These are phyloP conservation scores for Polyommatus icarus DNA, from an alignment of 2,888 invertebrate genomes.

Conservation along the genomic window DNA sequence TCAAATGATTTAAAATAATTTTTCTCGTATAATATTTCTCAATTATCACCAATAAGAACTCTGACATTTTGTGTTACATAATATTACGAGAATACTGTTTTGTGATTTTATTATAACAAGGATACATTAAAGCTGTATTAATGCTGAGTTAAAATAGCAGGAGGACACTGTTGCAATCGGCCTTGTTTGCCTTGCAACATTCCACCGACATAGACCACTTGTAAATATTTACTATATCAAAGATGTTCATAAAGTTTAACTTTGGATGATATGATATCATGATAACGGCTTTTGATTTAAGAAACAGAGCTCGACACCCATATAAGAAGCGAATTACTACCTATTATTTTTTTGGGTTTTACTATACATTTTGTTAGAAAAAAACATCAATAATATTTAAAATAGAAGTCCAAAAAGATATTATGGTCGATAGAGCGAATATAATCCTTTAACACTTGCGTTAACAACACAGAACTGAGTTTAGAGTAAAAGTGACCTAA, in stretches of 20 bases:
- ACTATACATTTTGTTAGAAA: conserved; percentile 20
- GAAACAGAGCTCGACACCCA: conserved; percentile 4
- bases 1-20: too few species aligned
- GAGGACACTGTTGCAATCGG: neutral
- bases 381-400: conserved; percentile 18
- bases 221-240: conserved; percentile 24
- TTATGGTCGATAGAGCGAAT: conserved; percentile 12
- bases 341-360: neutral
- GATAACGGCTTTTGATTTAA: conserved; percentile 28
- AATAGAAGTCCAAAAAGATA: conserved; percentile 16
- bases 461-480: neutral
- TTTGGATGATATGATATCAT: conserved; percentile 36
- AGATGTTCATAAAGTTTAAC: conserved; percentile 23
- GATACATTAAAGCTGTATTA: neutral
- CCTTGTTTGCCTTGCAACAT: conserved; percentile 37
- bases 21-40: too few species aligned
- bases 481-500: neutral
- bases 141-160: neutral
- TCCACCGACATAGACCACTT: conserved; percentile 33
- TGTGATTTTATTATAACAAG: neutral
- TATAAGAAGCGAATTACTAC: conserved; percentile 25
- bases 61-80: too few species aligned
- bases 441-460: neutral
- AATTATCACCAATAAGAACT: too few species aligned
- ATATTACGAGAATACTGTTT: neutral